Evolutionary conservation across 2,113 vertebrate genomes (phyloP).

Genomic region (Brienomyrus brachyistius): DNA sequence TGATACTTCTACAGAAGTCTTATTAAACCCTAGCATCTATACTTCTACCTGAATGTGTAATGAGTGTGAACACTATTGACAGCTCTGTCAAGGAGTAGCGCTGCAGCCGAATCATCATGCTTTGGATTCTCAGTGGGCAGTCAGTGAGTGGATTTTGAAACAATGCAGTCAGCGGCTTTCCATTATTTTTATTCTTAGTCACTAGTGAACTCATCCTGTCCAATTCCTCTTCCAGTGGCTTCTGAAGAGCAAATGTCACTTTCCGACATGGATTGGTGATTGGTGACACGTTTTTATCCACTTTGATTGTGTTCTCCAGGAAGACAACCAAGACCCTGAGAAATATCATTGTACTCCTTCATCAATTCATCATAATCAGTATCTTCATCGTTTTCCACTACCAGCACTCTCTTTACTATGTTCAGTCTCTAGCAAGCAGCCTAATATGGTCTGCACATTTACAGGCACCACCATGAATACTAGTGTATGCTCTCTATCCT

Average conservation of each 20-base stretch:
- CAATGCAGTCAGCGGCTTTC: not conserved
- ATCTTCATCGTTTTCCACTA: not conserved
- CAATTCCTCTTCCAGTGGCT: conserved; percentile 12
- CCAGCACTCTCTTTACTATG: not conserved
- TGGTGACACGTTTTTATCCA: not conserved
- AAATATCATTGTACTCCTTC: conserved; percentile 14
- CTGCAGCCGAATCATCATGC: too few relatives aligned
- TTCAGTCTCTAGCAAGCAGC: conserved; percentile 12
- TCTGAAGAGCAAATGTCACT: not conserved
- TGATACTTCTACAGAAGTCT: too few relatives aligned
- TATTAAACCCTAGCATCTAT: too few relatives aligned
- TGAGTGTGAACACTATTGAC: too few relatives aligned
- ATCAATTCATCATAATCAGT: not conserved
- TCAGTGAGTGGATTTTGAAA: too few relatives aligned
- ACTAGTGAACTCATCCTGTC: not conserved
- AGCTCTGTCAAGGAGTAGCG: too few relatives aligned
- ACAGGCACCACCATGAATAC: not conserved
- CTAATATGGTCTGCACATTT: not conserved
- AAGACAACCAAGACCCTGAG: conserved; percentile 19
- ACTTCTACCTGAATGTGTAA: too few relatives aligned
- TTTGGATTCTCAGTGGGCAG: too few relatives aligned
- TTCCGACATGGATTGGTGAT: conserved; percentile 16
- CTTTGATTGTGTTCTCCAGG: conserved; percentile 12
- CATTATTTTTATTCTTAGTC: not conserved
- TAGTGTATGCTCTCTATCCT: not conserved